Conservation (phyloP, 2,797 vertebrate genomes). For the Danio kyathit region DNA sequence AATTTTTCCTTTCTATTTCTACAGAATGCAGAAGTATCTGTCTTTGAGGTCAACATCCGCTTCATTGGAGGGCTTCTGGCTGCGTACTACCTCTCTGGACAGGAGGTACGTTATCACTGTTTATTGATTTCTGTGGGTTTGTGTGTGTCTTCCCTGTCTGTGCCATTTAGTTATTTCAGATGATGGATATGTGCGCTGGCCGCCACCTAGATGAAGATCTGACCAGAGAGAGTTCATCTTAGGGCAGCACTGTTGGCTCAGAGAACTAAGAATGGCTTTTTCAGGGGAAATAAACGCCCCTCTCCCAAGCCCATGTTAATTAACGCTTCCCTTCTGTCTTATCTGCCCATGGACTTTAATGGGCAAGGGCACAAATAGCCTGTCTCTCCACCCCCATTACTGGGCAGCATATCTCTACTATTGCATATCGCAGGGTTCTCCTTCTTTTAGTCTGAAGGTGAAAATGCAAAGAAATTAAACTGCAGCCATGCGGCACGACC, state of each 20-base stretch:
- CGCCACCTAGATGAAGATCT: not conserved
- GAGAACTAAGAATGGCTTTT: slow-evolving; percentile 11
- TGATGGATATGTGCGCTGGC: not conserved
- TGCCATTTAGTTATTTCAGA: not conserved
- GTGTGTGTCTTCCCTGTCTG: not conserved
- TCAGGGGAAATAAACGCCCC: slow-evolving; percentile 44
- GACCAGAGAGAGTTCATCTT: not conserved
- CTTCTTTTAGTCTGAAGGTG: slow-evolving; percentile 46
- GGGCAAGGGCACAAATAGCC: slow-evolving; percentile 33
- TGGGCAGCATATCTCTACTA: slow-evolving; percentile 21
- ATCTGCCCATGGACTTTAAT: slow-evolving; percentile 38
- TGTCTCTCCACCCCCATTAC: not conserved
- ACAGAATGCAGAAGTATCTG: slow-evolving; percentile 97
- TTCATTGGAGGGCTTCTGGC: slow-evolving; percentile 97
- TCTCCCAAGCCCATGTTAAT: slow-evolving; percentile 47
- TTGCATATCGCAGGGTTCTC: slow-evolving; percentile 3
- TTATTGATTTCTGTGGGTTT: slow-evolving; percentile 32
- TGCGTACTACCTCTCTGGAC: slow-evolving; percentile 96
- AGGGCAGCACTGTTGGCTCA: not conserved
- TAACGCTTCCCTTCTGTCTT: slow-evolving; percentile 24
- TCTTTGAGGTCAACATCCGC: slow-evolving; percentile 99
- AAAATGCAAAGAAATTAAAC: slow-evolving; percentile 57
- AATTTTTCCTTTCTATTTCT: slow-evolving; percentile 51
- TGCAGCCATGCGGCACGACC: slow-evolving; percentile 45
- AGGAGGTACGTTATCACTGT: slow-evolving; percentile 84